Evolutionary conservation across 2,797 vertebrate species (phyloP), one percentile per base, ranked within the genome.

Genomic region (Podarcis lilfordi): DNA sequence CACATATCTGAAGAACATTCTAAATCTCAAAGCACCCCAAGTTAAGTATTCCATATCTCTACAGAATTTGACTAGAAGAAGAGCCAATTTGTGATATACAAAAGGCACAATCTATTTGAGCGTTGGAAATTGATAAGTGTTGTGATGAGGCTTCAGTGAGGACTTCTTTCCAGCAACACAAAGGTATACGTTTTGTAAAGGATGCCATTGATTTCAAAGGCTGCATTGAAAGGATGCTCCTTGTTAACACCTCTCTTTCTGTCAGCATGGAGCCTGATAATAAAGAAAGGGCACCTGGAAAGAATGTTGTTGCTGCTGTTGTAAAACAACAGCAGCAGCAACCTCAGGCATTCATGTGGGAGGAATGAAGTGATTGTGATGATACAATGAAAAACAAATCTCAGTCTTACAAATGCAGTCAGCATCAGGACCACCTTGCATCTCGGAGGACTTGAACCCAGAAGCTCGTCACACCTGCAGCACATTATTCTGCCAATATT

Each of bases 361-460:
- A 69, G 32, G 43, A 83, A 68, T 77, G 15, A 66, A 76, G 37
- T 77, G 35, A 7, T 43, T 17, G 25, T 86, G 23, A 29, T 1
- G 17, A 32, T 21, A 69, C 19, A 23, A 35, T 7, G 25, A 27
- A 23, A 72, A 35, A 0, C 1, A 0, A 0, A 64, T 19, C 59
- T 76, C 40, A 21, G 15, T 74, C 4, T 71, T 0, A 0, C 35
- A 27, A 80, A 17, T 8, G 23, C 72, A 45, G 1, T 19, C 64
- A 59, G 0, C 0, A 7, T 88, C 10, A 0, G 0, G 3, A 23
- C 23, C 1, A 21, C 0, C 1, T 50, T 21, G 27, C 68, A 0
- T 23, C 81, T 71, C 13, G 5, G 11, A 71, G 69, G 27, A n/a
- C n/a, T 71, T 71, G 69, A 71, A 71, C 69, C 69, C 69, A 71